Percentiles rank a stretch among this genome's conserved stretches.
Conservation (phyloP, 1,140 invertebrate genomes). For the Battus philenor region DNA sequence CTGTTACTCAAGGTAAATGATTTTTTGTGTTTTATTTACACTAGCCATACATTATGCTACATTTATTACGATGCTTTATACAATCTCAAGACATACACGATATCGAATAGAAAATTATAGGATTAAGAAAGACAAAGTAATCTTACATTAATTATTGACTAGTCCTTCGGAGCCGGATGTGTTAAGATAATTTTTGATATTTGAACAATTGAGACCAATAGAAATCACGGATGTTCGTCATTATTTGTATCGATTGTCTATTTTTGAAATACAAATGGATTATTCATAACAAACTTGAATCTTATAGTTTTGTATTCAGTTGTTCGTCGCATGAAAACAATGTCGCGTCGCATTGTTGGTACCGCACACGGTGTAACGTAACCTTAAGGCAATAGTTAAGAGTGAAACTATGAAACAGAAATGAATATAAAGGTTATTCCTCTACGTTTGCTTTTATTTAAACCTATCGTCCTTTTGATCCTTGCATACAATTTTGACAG, state of each 20-base stretch:
- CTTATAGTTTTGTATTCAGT: constrained; percentile 23
- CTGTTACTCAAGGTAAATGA: too few species aligned
- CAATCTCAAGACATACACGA: too few species aligned
- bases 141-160: too few species aligned
- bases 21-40: too few species aligned
- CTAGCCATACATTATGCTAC: too few species aligned
- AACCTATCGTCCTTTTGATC: too few species aligned
- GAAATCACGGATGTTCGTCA: background rate
- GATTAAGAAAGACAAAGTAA: too few species aligned
- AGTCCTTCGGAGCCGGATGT: constrained; percentile 12
- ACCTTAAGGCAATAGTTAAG: constrained; percentile 62
- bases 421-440: constrained; percentile 74
- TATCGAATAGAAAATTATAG: too few species aligned
- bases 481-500: too few species aligned
- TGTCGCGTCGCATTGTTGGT: constrained; percentile 23
- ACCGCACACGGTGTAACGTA: constrained; percentile 44
- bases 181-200: constrained; percentile 2
- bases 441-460: constrained; percentile 57
- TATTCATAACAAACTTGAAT: constrained; percentile 1
- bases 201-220: constrained; percentile 18
- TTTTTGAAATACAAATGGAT: constrained; percentile 6
- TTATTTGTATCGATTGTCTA: constrained; percentile 18
- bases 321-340: constrained; percentile 28
- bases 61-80: too few species aligned
- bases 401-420: constrained; percentile 60